These are phyloP conservation scores for Pluvianellus socialis DNA, from an alignment of 2,113 vertebrate genomes.

Conservation along the genomic window DNA sequence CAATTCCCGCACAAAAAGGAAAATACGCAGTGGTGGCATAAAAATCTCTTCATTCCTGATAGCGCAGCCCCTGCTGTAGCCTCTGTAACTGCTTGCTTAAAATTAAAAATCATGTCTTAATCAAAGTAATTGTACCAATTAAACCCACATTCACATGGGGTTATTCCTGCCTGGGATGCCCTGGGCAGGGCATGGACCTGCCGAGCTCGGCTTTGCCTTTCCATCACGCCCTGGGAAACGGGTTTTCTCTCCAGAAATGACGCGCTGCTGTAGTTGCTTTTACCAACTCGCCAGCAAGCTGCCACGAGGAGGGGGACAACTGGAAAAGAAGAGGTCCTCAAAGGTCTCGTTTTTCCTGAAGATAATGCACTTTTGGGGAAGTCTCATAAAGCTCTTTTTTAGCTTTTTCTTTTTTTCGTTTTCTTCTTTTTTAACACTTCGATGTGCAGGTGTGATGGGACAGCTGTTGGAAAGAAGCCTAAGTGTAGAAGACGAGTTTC, in stretches of 20 bases:
- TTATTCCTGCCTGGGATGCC: not conserved
- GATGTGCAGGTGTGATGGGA: not conserved
- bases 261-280: rapidly evolving
- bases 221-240: not conserved
- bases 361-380: not conserved
- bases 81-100: not conserved
- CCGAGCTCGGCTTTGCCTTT: not conserved
- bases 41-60: not conserved
- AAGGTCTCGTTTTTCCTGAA: not conserved
- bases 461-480: not conserved
- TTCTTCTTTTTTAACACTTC: no score
- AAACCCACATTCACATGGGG: not conserved
- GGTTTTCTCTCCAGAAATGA: not conserved
- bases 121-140: not conserved
- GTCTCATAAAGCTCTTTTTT: not conserved
- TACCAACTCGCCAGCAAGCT: not conserved
- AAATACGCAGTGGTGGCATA: rapidly evolving
- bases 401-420: not conserved
- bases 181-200: not conserved
- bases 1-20: not conserved
- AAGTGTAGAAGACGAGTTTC: not conserved
- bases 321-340: not conserved
- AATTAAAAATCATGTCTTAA: not conserved
- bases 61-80: not conserved
- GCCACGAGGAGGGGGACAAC: not conserved